A percentile compares a stretch with the other conserved stretches of the same genome.
phyloP scores from a whole-genome alignment of 2,113 vertebrate genomes.

The Rynchops niger region DNA sequence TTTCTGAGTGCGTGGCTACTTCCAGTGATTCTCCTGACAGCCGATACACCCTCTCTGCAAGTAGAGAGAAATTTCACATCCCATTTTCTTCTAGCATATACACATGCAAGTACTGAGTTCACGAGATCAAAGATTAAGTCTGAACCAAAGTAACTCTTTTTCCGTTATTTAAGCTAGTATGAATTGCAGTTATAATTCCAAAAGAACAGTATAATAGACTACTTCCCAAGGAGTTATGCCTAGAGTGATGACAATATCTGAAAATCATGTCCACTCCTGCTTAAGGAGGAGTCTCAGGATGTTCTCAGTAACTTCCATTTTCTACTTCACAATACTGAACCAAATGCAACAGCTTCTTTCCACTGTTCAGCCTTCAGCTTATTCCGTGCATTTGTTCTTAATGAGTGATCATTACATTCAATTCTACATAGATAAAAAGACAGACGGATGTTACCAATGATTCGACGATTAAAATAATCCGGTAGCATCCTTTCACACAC shows the following conservation, averaged over 20 bases:
- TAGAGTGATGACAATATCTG: not conserved
- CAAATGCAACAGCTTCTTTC: not conserved
- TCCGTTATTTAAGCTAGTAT: not conserved
- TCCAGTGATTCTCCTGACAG: not conserved
- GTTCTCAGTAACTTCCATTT: not conserved
- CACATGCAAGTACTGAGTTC: not conserved
- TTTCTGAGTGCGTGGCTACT: not conserved
- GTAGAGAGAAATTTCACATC: not conserved
- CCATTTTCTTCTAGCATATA: not conserved
- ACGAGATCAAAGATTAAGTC: not conserved
- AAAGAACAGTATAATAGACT: not conserved
- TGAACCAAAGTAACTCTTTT: not conserved
- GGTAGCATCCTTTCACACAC: conserved; percentile 98
- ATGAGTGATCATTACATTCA: not conserved
- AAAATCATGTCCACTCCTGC: not conserved
- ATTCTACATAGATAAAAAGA: not conserved
- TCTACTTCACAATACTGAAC: not conserved
- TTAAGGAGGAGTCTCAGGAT: not conserved
- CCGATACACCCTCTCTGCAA: not conserved
- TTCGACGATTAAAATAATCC: conserved; percentile 95
- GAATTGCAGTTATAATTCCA: not conserved
- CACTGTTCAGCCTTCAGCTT: not conserved
- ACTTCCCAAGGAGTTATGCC: not conserved
- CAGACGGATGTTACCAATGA: conserved; percentile 84
- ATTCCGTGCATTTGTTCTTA: not conserved